These are phyloP conservation scores for Ceratoteleas bidentatus DNA, from an alignment of 1,140 invertebrate genomes.

Conservation along the genomic window DNA sequence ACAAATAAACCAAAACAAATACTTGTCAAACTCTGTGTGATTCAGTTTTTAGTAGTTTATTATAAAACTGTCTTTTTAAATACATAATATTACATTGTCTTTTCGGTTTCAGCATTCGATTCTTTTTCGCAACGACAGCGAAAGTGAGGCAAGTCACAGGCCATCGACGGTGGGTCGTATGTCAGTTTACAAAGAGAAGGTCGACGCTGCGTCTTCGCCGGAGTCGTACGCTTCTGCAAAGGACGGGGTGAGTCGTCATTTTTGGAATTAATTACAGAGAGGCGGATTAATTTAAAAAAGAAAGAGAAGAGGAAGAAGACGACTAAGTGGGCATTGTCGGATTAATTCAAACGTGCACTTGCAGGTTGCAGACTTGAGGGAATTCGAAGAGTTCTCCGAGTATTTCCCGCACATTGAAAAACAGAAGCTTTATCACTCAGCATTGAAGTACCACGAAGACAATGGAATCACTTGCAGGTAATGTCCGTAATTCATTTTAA, in stretches of 20 bases:
- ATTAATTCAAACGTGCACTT: neutral
- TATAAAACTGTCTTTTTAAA: too few relatives aligned
- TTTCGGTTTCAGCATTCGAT: slow-evolving; percentile 86
- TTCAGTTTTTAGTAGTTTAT: too few relatives aligned
- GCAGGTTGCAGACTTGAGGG: slow-evolving; percentile 93
- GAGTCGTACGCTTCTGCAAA: slow-evolving; percentile 97
- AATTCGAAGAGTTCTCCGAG: slow-evolving; percentile 92
- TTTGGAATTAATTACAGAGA: slow-evolving; percentile 4
- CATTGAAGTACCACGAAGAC: slow-evolving; percentile 89
- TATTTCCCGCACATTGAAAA: slow-evolving; percentile 88
- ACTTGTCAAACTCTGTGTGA: too few relatives aligned
- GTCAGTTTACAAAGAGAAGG: slow-evolving; percentile 76
- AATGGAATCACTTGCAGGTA: slow-evolving; percentile 89
- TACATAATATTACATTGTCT: neutral
- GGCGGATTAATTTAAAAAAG: too few relatives aligned
- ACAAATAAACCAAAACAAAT: too few relatives aligned
- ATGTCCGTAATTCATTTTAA: neutral
- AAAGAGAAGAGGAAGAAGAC: too few relatives aligned
- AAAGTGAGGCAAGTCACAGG: slow-evolving; percentile 79
- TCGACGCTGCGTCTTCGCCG: slow-evolving; percentile 85
- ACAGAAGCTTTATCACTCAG: slow-evolving; percentile 90
- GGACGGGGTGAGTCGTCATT: slow-evolving; percentile 86
- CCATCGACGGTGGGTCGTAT: slow-evolving; percentile 74
- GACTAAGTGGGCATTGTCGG: too few relatives aligned
- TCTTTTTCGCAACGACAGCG: slow-evolving; percentile 89